Base-by-base conservation (phyloP, 2,797 vertebrate species). In the Anolis apletophallus region DNA sequence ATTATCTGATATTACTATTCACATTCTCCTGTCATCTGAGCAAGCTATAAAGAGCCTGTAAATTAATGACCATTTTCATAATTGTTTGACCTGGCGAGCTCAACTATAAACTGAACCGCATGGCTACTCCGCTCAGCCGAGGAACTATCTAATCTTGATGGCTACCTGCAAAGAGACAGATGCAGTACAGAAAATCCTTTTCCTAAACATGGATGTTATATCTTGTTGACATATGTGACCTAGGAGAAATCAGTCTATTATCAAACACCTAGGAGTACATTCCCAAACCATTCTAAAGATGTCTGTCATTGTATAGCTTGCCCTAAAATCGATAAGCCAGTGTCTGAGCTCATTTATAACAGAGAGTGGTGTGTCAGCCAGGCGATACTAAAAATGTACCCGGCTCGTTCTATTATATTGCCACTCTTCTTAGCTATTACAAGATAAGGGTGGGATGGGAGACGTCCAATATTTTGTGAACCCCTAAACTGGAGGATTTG, bases 321-420 rank as follows among this genome's bases (percentile, higher is more conserved):
- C 87, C 23, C 80, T 73, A 74, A 86, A 83, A 52, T 91, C 46
- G 86, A 61, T 50, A 79, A 64, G 1, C 26, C 75, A 40, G 67
- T 21, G 75, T 79, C 40, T 88, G 36, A 52, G 83, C 91, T 91
- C 91, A 52, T 83, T 77, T 69, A 91, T 84, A 83, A 36, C 6
- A 67, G 55, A 76, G 52, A 77, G 40, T 21, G 1, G 57, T 71
- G 34, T 78, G 46, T 84, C 71, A 81, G 75, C 17, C 76, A 76
- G 52, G 79, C 40, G 34, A 26, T 68, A 87, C 89, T 85, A 40
- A 91, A 89, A 78, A 2, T 86, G 69, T 73, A 90, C 79, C 68
- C 57, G 61, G 52, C 80, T 73, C 68, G 74, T 85, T 9, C 61
- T 76, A 8, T 54, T 89, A 74, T 26, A 34, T 76, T 85, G 78